Evolutionary conservation across 2,113 vertebrate genomes (phyloP), one percentile per base, ranked within the genome.

Genomic region (Ginglymostoma cirratum): DNA sequence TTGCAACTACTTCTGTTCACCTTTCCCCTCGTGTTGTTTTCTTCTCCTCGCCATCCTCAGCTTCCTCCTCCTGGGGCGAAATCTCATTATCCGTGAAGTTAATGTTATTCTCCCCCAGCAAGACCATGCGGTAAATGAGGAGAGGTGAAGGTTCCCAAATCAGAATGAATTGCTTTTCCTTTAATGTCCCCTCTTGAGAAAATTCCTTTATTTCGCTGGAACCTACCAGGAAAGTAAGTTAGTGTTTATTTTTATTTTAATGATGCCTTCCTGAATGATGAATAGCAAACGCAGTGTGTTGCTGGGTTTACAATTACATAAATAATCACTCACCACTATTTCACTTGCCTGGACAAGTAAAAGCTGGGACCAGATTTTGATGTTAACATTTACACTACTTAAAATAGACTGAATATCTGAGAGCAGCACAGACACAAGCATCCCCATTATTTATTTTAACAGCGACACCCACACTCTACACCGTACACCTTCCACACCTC

Each of bases 361-460:
- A 93, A n/a, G 15, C 89, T 93, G 89, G 89, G 61, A n/a, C 89
- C 61, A 93, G n/a, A 42, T 67, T 66, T 93, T n/a, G 89, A 10
- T 93, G 61, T 93, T 34, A 93, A 66, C 61, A 66, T 61, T 19
- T 65, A 65, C 15, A n/a, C 19, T 21, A 34, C 55, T 34, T 19
- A 65, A 92, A 92, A 92, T 92, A 92, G 27, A 34, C 87, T 61
- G 87, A 27, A 90, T 90, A 61, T n/a, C 15, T 66, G 30, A 24
- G 5, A 34, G 17, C 4, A 10, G n/a, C n/a, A 7, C 34, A 24
- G 17, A 38, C 21, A 3, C 55, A 66, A 38, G 34, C 38, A 38
- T 24, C 61, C 89, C 15, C 7, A 30, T 34, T 5, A 92, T 65
- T 34, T 34, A n/a, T 65, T 66, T 66, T 61, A 61, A 61, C 48